Evolutionary conservation across 2,113 vertebrate species (phyloP), one percentile per base, ranked within the genome.

Genomic region (Hyaena hyaena): DNA sequence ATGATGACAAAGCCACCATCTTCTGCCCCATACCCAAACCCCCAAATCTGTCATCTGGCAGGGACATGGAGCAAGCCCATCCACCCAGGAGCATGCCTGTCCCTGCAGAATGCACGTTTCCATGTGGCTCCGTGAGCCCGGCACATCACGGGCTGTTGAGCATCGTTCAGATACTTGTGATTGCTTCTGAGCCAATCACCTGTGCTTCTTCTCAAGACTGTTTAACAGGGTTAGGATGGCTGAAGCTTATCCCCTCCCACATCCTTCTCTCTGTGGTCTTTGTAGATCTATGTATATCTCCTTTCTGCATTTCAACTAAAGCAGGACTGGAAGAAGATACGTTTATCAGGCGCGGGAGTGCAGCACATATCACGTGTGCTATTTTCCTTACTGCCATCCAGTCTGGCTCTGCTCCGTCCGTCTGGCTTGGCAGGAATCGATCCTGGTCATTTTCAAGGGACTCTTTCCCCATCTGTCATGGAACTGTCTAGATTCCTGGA

Each of bases 91-190:
- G 73, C 9, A 10, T 15, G 43, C 11, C 6, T 50, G 21, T 39
- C 15, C 48, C 33, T 21, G 15, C 28, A 1, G 31, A n/a, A 9
- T 4, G 4, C 0, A 12, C 16, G 11, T 33, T 31, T 33, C 35
- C 43, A 4, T 35, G 0, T 86, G 88, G 7, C n/a, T 85, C 43
- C 7, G 45, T 26, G 11, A 16, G 5, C 0, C 10, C 69, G 45
- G 6, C n/a, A 61, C 31, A 9, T 84, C 11, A 39, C 0, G 0
- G 84, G 0, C 89, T 2, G n/a, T 92, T 43, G 10, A 84, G 31
- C 96, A 84, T 33, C 16, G 58, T 24, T 96, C 76, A 92, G 50
- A 97, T n/a, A 31, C 63, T 17, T 7, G 5, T 4, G 53, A 55
- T 17, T 55, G 10, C 53, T 66, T 93, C 83, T 83, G 55, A 95